phyloP scores from a whole-genome alignment of 2,888 invertebrate species.

The Drosophila flavopinicola region DNA sequence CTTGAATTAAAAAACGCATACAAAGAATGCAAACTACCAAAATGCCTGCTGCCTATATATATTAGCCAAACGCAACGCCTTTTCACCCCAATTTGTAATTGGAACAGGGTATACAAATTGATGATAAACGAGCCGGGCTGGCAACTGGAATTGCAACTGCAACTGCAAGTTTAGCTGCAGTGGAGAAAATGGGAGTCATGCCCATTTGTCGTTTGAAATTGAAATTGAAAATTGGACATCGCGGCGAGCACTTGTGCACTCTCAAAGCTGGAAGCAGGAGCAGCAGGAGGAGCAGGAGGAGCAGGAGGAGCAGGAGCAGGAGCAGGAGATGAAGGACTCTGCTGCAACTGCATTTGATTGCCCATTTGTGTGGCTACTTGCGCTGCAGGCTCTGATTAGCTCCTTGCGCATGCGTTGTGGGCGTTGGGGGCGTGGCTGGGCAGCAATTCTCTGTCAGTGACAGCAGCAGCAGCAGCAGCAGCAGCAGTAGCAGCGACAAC shows the following conservation, averaged over 20 bases:
- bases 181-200: neutral
- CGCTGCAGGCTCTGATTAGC: conserved; percentile 39
- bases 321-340: neutral
- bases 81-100: no score
- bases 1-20: no score
- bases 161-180: neutral
- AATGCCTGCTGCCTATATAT: no score
- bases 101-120: no score
- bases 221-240: conserved; percentile 8
- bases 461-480: conserved; percentile 1
- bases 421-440: conserved; percentile 38
- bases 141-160: no score
- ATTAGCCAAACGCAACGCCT: no score
- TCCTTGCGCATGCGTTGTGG: conserved; percentile 66
- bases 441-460: conserved; percentile 16
- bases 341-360: conserved; percentile 10
- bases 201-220: conserved; percentile 7
- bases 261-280: neutral
- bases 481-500: conserved; percentile 24
- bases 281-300: neutral
- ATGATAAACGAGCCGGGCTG: no score
- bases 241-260: neutral
- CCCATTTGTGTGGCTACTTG: conserved; percentile 2
- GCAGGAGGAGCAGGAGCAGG: neutral
- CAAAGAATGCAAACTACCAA: no score